Evolutionary conservation across 2,797 vertebrate genomes (phyloP).

Genomic region (Mastacembelus armatus): DNA sequence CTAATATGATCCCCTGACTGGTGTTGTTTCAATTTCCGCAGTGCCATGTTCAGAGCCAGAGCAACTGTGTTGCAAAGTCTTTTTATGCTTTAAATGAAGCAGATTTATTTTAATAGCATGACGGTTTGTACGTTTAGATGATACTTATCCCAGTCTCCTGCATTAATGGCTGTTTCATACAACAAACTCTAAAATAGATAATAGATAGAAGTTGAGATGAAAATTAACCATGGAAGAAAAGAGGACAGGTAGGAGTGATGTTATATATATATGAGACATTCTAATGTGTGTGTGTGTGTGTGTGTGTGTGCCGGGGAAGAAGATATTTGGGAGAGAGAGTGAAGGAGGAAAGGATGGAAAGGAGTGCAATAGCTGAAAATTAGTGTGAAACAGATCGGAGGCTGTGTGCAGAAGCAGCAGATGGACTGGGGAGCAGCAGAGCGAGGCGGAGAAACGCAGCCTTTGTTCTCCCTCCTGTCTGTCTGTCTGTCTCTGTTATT

Average conservation of each 20-base stretch:
- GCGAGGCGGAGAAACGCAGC: slow-evolving; percentile 73
- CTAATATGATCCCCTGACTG: too few relatives aligned
- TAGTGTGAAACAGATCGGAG: slow-evolving; percentile 74
- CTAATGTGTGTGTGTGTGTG: slow-evolving; percentile 1
- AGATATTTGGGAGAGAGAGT: slow-evolving; percentile 29
- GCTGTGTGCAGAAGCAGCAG: slow-evolving; percentile 74
- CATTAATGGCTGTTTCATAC: slow-evolving; percentile 17
- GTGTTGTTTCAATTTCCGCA: too few relatives aligned
- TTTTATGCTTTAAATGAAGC: too few relatives aligned
- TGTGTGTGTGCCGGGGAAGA: slow-evolving; percentile 18
- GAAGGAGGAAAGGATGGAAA: slow-evolving; percentile 46
- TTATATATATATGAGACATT: too few relatives aligned
- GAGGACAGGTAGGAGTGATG: slow-evolving; percentile 21
- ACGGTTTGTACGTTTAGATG: slow-evolving; percentile 7
- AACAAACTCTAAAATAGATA: slow-evolving; percentile 35
- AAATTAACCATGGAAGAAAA: slow-evolving; percentile 30
- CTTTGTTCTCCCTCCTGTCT: slow-evolving; percentile 75
- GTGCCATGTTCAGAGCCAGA: too few relatives aligned
- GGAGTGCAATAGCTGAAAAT: slow-evolving; percentile 64
- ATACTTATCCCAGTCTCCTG: slow-evolving; percentile 9
- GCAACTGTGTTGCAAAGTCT: too few relatives aligned
- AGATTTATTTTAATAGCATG: too few relatives aligned
- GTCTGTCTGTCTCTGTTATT: slow-evolving; percentile 42
- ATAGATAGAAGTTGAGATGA: slow-evolving; percentile 37
- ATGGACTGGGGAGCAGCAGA: slow-evolving; percentile 74